Evolutionary conservation across 2,888 invertebrate species (phyloP), one percentile per base, ranked within the genome.

Genomic region (Brachylomia viminalis): DNA sequence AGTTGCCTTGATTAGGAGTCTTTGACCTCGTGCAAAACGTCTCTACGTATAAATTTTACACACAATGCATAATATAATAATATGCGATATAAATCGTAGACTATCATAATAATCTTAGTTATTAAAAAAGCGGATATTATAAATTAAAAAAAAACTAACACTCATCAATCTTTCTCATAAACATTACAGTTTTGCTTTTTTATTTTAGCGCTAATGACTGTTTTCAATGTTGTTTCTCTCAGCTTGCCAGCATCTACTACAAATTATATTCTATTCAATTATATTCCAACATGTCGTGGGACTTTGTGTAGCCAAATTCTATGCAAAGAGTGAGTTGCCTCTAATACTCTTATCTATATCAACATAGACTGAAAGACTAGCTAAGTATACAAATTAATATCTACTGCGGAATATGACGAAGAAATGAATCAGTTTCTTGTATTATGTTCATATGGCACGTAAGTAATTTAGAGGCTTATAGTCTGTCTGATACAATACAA

Each of bases 111-210:
- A 42, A 61, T 30, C 15, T 11, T 8, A 33, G 20, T 62, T 42
- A 59, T 42, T 13, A 47, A 45, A 65, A 20, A 64, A 11, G 8
- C 0, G 30, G 15, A 6, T 27, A 56, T 45, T 38, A 64, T 20
- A 79, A 79, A 71, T 68, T n/a, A 20, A 15, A 13, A 47, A 42
- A 61, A 61, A 47, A 54, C 13, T 30, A 27, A 42, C 33, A 52
- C 15, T 20, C 30, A 62, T 30, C n/a, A 13, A 17, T 67, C 0
- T 33, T 10, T 78, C 38, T 45, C 30, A 62, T 68, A 33, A 47
- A 65, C 52, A 30, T 69, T 38, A 66, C 66, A 66, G 81, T 64
- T 27, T 66, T 15, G 13, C 47, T 47, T 81, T 67, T 72, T 75
- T 61, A 56, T 56, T 27, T 56, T 13, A 56, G 7, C 13, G 15